Base-by-base conservation (phyloP, 2,888 invertebrate genomes). In the Agriopis aurantiaria region DNA sequence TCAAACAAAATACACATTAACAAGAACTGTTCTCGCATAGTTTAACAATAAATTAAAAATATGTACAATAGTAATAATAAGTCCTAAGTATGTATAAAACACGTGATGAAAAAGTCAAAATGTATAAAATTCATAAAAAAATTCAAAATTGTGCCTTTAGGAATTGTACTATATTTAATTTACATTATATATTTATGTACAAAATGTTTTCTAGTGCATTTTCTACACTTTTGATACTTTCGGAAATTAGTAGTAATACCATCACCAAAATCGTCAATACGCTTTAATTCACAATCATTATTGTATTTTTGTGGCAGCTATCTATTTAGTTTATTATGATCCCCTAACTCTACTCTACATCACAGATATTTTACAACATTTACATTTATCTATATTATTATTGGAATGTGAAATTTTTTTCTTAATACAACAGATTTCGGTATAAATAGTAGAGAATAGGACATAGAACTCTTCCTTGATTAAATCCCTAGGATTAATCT, bases 1-100 rank as follows among this genome's bases (percentile, higher is more conserved):
- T 92, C 86, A 92, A 93, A 89, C 86, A 91, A 92, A 92, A 90
- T 85, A 89, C 83, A 88, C 83, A 82, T 82, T 78, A 86, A 85
- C 76, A 81, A 82, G 78, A 84, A 82, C 79, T 78, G 76, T 78
- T 78, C 74, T 78, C 79, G 73, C 74, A 80, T 80, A 82, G 83
- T 80, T 83, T 82, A 89, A 90, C 84, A 81, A 88, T 84, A 88
- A 88, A 79, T 88, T 14, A 49, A 83, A 87, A 82, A 67, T 82
- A 78, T 86, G 72, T 83, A 85, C 83, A 72, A 63, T 64, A 17
- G 80, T 71, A 43, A 72, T 75, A 77, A 74, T 77, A 74, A n/a
- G 6, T 33, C 77, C 79, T 73, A 72, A 65, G 0, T 56, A 51
- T 17, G 43, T 61, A 61, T 66, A 68, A 57, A 76, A 76, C 72